Percentiles rank a stretch among this genome's conserved stretches.
Conservation (phyloP, 2,888 invertebrate genomes). For the Phalangium opilio region DNA sequence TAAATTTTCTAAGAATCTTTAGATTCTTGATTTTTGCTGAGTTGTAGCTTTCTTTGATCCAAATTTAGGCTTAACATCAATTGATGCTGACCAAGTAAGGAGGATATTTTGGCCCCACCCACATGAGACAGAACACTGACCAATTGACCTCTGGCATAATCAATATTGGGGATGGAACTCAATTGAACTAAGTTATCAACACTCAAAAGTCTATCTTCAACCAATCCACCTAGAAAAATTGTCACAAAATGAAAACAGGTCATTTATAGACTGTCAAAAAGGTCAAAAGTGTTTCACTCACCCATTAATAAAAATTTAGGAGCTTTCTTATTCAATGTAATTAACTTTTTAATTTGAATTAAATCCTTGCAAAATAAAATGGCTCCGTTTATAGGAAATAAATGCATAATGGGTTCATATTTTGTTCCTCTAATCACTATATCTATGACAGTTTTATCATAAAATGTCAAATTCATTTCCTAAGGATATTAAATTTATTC, state of each 20-base stretch:
- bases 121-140: no score
- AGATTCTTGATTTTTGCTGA: no score
- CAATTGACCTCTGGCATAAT: not conserved
- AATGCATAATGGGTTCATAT: constrained; percentile 6
- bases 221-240: constrained; percentile 5
- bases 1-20: no score
- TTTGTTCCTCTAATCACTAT: constrained; percentile 6
- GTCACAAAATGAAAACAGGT: not conserved
- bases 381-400: constrained; percentile 8
- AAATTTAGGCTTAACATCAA: no score
- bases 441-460: constrained; percentile 4
- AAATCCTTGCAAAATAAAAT: constrained; percentile 7
- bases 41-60: no score
- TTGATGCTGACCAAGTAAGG: no score
- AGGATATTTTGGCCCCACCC: no score
- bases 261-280: no score
- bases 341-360: constrained; percentile 3
- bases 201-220: constrained; percentile 9
- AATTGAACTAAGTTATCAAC: constrained; percentile 3
- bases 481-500: not conserved
- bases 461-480: constrained; percentile 6
- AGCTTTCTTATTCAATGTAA: constrained; percentile 4
- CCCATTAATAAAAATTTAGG: constrained; percentile 3
- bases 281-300: not conserved
- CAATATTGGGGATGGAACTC: constrained; percentile 5